Base-by-base conservation (phyloP, 2,888 invertebrate genomes). In the Minunthozetes semirufus region DNA sequence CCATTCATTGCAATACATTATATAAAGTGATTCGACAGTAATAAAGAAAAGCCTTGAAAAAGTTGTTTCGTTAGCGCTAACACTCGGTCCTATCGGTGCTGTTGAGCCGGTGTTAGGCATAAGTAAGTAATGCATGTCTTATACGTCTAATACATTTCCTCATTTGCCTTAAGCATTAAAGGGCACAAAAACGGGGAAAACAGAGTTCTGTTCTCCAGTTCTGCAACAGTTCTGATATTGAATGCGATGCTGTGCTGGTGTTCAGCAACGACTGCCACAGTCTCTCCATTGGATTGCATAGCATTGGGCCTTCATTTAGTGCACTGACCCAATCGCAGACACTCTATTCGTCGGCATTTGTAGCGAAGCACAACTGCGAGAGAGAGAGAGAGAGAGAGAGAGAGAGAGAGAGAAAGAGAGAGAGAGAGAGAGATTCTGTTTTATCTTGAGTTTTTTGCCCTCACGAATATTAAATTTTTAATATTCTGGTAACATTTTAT, bases 1-100 rank as follows among this genome's bases (percentile, higher is more conserved):
- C 33, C 33, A 33, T 33, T 5, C n/a, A 63, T 59, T 19, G 53
- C 46, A 11, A 38, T 17, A n/a, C 22, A 22, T 68, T 68, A 68
- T 68, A 68, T 68, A 25, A 68, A 68, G 42, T 68, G 68, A 22
- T 68, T 13, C 4, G 13, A 63, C 5, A 63, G 33, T 68, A 68
- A 68, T 68, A 68, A 68, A 68, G 68, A 68, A 68, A 68, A 68
- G n/a, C 68, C 68, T 68, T 68, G 68, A 68, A 68, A 68, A 68
- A 68, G 68, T 68, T 68, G 68, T 68, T 63, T 38, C 63, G 29
- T 63, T 63, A 27, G 56, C 46, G 15, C 13, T n/a, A 56, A 22
- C 56, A 25, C 56, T 63, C 61, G n/a, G 42, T 42, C 68, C 68
- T 68, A 68, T 68, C 38, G 46, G 68, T 68, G 68, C 38, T 68